A percentile compares a stretch with the other conserved stretches of the same genome.
Evolutionary conservation across 2,888 invertebrate genomes (phyloP).

Genomic region (Luffia ferchaultella): DNA sequence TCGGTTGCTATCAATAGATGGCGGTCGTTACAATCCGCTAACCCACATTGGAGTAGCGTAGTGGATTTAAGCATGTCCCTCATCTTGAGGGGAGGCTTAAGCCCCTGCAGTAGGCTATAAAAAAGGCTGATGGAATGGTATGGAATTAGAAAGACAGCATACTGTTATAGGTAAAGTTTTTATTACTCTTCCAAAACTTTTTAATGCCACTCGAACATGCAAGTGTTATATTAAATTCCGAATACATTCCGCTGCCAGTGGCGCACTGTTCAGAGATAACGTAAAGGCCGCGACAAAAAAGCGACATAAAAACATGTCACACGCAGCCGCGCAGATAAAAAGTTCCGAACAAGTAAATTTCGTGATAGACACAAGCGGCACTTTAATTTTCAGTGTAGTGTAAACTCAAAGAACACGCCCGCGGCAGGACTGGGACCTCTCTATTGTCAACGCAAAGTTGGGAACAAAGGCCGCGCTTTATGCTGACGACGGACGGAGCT

Average conservation of each 20-base stretch:
- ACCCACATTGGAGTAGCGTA: too few species aligned
- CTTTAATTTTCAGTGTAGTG: conserved; percentile 62
- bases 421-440: conserved; percentile 41
- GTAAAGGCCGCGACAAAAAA: conserved; percentile 25
- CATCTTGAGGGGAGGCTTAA: too few species aligned
- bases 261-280: conserved; percentile 59
- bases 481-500: too few species aligned
- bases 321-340: conserved; percentile 45
- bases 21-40: too few species aligned
- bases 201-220: not conserved
- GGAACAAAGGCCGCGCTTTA: not conserved
- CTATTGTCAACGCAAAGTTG: conserved; percentile 34
- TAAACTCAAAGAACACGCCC: conserved; percentile 53
- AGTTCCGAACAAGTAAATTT: conserved; percentile 31
- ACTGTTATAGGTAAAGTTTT: too few species aligned
- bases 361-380: conserved; percentile 49
- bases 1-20: too few species aligned
- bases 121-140: too few species aligned
- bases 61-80: too few species aligned
- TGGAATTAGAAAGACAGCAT: too few species aligned
- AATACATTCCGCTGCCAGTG: conserved; percentile 63
- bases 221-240: conserved; percentile 60
- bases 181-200: too few species aligned
- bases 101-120: too few species aligned
- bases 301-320: conserved; percentile 24